A percentile compares a stretch with the other conserved stretches of the same genome.
Evolutionary conservation across 2,888 invertebrate genomes (phyloP).

Genomic region (Luperina nickerlii): DNA sequence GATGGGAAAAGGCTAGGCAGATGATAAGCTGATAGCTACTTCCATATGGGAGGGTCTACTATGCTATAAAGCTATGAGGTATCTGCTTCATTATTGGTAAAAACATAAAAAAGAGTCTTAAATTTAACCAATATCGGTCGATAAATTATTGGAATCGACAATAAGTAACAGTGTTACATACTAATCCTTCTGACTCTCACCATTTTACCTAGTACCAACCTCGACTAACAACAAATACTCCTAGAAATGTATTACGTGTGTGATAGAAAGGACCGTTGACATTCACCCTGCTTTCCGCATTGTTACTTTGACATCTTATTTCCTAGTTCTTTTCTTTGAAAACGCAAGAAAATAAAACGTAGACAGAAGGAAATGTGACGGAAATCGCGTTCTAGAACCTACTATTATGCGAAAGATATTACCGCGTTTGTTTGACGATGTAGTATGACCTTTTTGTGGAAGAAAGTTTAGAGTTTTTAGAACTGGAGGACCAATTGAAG

Average conservation of each 20-base stretch:
- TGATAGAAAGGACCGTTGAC: slow-evolving; percentile 24
- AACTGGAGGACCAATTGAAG: not conserved
- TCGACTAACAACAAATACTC: slow-evolving; percentile 24
- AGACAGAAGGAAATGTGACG: slow-evolving; percentile 7
- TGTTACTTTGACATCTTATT: slow-evolving; percentile 46
- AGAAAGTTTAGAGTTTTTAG: not conserved
- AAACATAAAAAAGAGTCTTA: not conserved
- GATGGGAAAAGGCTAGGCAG: too few relatives aligned
- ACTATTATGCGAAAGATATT: not conserved
- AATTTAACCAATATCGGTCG: not conserved
- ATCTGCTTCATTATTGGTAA: not conserved
- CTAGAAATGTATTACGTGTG: slow-evolving; percentile 36
- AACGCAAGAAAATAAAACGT: slow-evolving; percentile 6
- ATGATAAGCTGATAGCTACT: not conserved
- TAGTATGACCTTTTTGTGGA: not conserved
- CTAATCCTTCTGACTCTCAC: slow-evolving; percentile 18
- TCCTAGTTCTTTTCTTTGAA: slow-evolving; percentile 29
- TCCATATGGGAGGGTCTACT: not conserved
- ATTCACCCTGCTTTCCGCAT: slow-evolving; percentile 34
- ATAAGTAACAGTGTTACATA: not conserved
- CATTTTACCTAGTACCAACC: not conserved
- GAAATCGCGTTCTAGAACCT: slow-evolving; percentile 8
- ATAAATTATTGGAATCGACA: not conserved
- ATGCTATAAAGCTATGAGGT: not conserved
- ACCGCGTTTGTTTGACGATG: not conserved